Base-by-base conservation (phyloP, 2,797 vertebrate genomes). In the Okamejei kenojei region DNA sequence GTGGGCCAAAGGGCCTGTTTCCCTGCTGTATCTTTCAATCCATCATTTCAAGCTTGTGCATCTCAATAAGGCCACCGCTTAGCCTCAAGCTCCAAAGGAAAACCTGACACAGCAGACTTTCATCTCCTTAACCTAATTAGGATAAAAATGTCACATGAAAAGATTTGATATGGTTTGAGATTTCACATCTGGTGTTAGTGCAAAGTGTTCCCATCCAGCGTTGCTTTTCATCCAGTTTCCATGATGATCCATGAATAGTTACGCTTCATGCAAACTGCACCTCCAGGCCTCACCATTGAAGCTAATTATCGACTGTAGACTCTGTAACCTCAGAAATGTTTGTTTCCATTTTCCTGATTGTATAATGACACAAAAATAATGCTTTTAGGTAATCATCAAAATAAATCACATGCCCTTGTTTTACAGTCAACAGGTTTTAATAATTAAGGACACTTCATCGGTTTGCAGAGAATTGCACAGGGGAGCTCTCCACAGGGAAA, bases 291-390 rank as follows among this genome's bases (percentile, higher is more conserved):
- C 76, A n/a, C 13, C 90, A 92, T 73, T 54, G 38, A 92, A 54
- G 58, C 7, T 92, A 92, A 92, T 92, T 92, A 92, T 76, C 76
- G 71, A 92, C 71, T 73, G 35, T 54, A 54, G 73, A 92, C 38
- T 54, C 21, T 35, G 45, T 74, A 54, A 76, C 68, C 23, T 54
- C 26, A n/a, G 73, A 92, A 76, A 74, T 92, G 38, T 76, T 92
- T 92, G 90, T 92, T 92, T 71, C 73, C 35, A 54, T 92, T 17
- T 76, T 73, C 76, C 21, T 92, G 68, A 76, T 76, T 92, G 38
- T 76, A 54, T 76, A 76, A 58, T 76, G 90, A 29, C 90, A 73
- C 63, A 68, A 32, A 68, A 68, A 88, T 68, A 68, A 88, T 88
- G n/a, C 63, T 88, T 88, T 88, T 88, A 11, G 61, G 61, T 63